Conservation (phyloP, 1,140 invertebrate genomes). For the Batillaria attramentaria region DNA sequence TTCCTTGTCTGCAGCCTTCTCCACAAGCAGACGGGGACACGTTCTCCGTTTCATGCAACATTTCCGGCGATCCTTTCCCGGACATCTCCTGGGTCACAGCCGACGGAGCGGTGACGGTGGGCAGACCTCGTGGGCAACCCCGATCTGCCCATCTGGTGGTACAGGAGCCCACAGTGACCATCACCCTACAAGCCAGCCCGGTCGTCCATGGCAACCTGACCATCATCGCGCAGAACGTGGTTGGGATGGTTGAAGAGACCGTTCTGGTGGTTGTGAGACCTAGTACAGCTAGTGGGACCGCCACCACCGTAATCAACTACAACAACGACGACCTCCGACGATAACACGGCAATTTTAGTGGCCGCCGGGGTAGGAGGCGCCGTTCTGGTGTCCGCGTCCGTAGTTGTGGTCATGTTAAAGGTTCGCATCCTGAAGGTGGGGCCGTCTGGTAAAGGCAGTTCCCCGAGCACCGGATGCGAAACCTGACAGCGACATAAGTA, state of each 20-base stretch:
- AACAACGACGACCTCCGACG: neutral
- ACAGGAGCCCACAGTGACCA: neutral
- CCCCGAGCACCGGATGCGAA: too few relatives aligned
- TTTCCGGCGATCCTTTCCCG: constrained; percentile 5
- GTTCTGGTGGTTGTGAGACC: neutral
- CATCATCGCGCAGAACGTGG: constrained; percentile 23
- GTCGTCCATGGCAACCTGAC: constrained; percentile 8
- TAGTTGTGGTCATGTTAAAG: neutral
- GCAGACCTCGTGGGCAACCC: neutral
- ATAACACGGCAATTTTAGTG: neutral
- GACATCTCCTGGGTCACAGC: constrained; percentile 1
- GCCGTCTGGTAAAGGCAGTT: too few relatives aligned
- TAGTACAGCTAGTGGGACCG: neutral
- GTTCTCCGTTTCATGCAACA: neutral
- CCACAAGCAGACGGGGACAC: neutral
- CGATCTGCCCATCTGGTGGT: neutral
- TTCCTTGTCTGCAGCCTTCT: neutral
- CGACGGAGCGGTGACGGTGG: neutral
- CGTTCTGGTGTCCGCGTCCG: neutral
- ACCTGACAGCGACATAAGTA: too few relatives aligned
- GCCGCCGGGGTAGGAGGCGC: neutral
- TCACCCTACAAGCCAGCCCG: neutral
- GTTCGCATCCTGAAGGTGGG: too few relatives aligned
- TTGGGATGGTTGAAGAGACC: neutral
- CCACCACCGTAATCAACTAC: neutral